Percentiles rank a stretch among this genome's conserved stretches.
phyloP scores from a whole-genome alignment of 2,797 vertebrate genomes.

The Distichodus sexfasciatus region DNA sequence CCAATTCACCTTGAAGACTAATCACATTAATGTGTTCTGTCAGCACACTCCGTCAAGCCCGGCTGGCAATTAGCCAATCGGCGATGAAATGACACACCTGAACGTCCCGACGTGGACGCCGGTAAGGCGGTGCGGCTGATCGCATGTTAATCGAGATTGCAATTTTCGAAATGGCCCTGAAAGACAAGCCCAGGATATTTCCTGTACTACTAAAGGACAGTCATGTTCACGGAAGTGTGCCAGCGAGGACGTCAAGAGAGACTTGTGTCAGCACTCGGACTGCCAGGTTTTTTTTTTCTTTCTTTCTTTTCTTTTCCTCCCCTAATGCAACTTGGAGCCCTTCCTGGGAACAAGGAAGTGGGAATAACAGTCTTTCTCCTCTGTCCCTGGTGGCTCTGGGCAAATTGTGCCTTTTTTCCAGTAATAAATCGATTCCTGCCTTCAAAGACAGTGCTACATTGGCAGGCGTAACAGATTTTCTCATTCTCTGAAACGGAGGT shows the following conservation, averaged over 20 bases:
- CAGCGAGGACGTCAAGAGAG: background rate
- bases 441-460: slow-evolving; percentile 20
- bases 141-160: slow-evolving; percentile 1
- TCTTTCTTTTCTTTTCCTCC: too few species aligned
- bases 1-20: slow-evolving; percentile 38
- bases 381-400: slow-evolving; percentile 15
- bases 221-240: background rate
- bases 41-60: slow-evolving; percentile 20
- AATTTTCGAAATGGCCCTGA: background rate
- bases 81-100: slow-evolving; percentile 32
- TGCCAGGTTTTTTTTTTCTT: too few species aligned
- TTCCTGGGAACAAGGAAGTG: background rate
- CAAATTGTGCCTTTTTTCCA: slow-evolving; percentile 12
- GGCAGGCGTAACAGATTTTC: slow-evolving; percentile 26
- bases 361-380: slow-evolving; percentile 12
- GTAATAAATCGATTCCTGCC: slow-evolving; percentile 30
- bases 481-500: background rate
- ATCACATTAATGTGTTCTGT: slow-evolving; percentile 39
- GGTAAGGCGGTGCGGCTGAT: background rate
- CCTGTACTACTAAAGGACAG: background rate
- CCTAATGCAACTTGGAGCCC: background rate
- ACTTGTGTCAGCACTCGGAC: background rate
- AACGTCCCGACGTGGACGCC: slow-evolving; percentile 20
- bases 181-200: background rate
- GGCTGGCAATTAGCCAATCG: slow-evolving; percentile 34